phyloP scores from a whole-genome alignment of 2,797 vertebrate genomes.

The Odontamblyopus lacepedii region DNA sequence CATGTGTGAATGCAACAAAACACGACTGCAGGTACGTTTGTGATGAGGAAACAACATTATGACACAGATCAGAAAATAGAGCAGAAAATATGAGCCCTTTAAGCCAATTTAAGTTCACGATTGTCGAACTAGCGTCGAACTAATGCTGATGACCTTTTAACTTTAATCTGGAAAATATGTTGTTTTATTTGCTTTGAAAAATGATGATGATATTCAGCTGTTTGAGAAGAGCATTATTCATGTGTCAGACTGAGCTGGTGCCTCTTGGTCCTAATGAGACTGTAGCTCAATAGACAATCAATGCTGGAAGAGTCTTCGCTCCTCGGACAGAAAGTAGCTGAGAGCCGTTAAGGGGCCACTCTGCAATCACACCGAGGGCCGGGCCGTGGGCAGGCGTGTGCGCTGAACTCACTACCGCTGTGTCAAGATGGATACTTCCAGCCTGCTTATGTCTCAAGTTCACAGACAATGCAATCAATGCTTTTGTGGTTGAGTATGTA shows the following conservation, averaged over 20 bases:
- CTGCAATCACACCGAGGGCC: conserved; percentile 46
- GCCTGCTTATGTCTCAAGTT: neutral
- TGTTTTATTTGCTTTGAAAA: too few species aligned
- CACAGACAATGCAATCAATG: conserved; percentile 51
- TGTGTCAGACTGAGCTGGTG: conserved; percentile 52
- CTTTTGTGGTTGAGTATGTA: conserved; percentile 41
- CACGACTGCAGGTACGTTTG: too few species aligned
- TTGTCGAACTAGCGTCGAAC: too few species aligned
- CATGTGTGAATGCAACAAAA: too few species aligned
- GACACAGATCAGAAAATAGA: too few species aligned
- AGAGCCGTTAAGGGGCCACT: conserved; percentile 47
- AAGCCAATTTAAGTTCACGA: too few species aligned
- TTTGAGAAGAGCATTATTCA: conserved; percentile 31
- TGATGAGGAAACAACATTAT: too few species aligned
- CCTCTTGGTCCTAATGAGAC: conserved; percentile 54
- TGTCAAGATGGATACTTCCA: conserved; percentile 1
- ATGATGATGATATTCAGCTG: neutral
- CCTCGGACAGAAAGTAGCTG: conserved; percentile 54
- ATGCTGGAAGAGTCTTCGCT: conserved; percentile 48
- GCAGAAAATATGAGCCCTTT: too few species aligned
- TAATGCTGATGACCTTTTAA: too few species aligned
- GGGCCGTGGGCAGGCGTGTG: conserved; percentile 2
- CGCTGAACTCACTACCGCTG: neutral
- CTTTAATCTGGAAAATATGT: too few species aligned
- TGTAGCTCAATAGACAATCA: conserved; percentile 44